Percentiles rank a stretch among this genome's conserved stretches.
These are phyloP conservation scores for Botrylloides violaceus DNA, from an alignment of 23 tunicate species.

Conservation along the genomic window DNA sequence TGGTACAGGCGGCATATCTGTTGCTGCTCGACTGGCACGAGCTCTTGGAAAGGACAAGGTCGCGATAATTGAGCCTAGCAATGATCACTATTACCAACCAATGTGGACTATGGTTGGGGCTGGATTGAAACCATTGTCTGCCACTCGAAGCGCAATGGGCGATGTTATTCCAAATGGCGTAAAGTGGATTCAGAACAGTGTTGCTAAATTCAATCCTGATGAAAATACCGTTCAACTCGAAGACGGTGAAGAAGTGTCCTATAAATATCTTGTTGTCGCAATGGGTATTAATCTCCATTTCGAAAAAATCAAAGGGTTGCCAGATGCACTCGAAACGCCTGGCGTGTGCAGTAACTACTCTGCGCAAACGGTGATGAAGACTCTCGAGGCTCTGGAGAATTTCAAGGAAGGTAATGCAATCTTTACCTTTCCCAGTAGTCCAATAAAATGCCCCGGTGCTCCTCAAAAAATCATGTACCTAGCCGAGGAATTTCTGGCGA, in stretches of 20 bases:
- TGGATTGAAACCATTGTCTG: conserved; percentile 64
- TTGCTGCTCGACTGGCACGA: conserved; percentile 57
- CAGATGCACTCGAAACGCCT: conserved; percentile 85
- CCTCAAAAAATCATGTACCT: conserved; percentile 97
- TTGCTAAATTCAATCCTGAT: conserved; percentile 57
- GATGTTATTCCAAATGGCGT: conserved; percentile 74
- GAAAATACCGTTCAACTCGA: conserved; percentile 50
- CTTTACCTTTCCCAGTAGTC: conserved; percentile 84
- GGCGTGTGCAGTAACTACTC: conserved; percentile 96
- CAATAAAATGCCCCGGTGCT: conserved; percentile 94
- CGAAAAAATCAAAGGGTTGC: conserved; percentile 82
- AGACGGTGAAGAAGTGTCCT: conserved; percentile 47
- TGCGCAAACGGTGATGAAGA: conserved; percentile 51
- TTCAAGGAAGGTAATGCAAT: conserved; percentile 92
- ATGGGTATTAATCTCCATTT: conserved; percentile 65
- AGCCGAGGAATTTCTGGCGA: conserved; percentile 73
- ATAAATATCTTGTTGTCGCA: conserved; percentile 87
- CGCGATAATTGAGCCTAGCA: conserved; percentile 76
- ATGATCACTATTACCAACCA: conserved; percentile 92
- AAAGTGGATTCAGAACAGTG: conserved; percentile 59
- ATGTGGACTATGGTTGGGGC: conserved; percentile 96
- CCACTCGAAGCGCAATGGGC: conserved; percentile 46
- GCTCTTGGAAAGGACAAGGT: conserved; percentile 75
- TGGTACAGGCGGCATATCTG: conserved; percentile 91
- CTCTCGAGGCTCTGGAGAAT: conserved; percentile 54